Conservation (phyloP, 2,888 invertebrate genomes). For the Ctenicera cuprea region DNA sequence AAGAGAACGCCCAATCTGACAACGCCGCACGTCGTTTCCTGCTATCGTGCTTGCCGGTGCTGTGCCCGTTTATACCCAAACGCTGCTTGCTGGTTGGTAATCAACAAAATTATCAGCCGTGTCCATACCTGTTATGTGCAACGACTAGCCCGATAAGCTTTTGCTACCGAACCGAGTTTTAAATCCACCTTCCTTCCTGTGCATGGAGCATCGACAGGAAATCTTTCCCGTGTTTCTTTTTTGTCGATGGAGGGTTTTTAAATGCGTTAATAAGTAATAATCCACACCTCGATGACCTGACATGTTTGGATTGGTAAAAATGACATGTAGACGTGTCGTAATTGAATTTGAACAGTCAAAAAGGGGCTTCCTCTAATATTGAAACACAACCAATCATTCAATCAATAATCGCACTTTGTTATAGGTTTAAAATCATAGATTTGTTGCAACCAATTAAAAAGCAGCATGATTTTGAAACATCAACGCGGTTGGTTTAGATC, state of each 20-base stretch:
- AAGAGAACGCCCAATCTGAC: slow-evolving; percentile 48
- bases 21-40: slow-evolving; percentile 58
- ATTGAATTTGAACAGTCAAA: too few relatives aligned
- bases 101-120: slow-evolving; percentile 62
- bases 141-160: slow-evolving; percentile 39
- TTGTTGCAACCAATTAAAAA: too few relatives aligned
- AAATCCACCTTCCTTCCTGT: slow-evolving; percentile 36
- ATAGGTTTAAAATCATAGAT: too few relatives aligned
- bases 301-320: too few relatives aligned
- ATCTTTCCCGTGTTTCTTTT: slow-evolving; percentile 20
- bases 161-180: slow-evolving; percentile 33
- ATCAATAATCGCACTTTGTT: too few relatives aligned
- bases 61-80: slow-evolving; percentile 52
- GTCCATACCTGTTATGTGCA: slow-evolving; percentile 60
- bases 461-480: too few relatives aligned
- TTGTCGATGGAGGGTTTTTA: background rate
- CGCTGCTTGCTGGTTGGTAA: slow-evolving; percentile 55
- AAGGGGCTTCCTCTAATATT: too few relatives aligned
- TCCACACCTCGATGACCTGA: too few relatives aligned
- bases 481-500: too few relatives aligned
- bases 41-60: slow-evolving; percentile 55
- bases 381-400: too few relatives aligned
- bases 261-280: background rate
- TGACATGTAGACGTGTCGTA: too few relatives aligned
- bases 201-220: slow-evolving; percentile 37